These are phyloP conservation scores for Dryobotodes eremita DNA, from an alignment of 2,888 invertebrate genomes.

Conservation along the genomic window DNA sequence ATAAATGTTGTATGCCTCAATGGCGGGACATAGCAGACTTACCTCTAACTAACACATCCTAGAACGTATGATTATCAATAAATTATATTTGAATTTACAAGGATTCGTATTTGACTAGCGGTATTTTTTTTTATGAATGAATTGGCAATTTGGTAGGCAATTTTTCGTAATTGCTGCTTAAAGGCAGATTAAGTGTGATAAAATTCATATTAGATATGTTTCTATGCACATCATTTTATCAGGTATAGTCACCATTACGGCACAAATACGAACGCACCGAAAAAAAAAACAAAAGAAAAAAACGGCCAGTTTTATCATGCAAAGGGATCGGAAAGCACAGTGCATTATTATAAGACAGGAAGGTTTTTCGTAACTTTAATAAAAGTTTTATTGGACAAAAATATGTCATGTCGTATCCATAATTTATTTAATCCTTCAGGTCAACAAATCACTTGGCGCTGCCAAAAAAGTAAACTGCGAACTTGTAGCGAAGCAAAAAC, in stretches of 20 bases:
- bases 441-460: slow-evolving; percentile 62
- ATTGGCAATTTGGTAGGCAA: background rate
- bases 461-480: slow-evolving; percentile 64
- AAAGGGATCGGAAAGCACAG: too few relatives aligned
- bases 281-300: too few relatives aligned
- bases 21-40: too few relatives aligned
- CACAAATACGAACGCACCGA: background rate
- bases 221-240: background rate
- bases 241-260: background rate
- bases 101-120: background rate
- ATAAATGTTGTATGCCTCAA: too few relatives aligned
- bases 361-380: background rate
- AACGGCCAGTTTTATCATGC: background rate
- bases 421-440: slow-evolving; percentile 31
- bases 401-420: slow-evolving; percentile 21
- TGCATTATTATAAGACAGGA: background rate
- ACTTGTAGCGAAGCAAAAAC: slow-evolving; percentile 71
- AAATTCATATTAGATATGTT: background rate
- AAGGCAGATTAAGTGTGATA: background rate
- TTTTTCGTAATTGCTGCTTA: background rate
- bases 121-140: background rate
- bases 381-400: background rate
- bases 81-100: background rate
- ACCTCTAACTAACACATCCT: too few relatives aligned
- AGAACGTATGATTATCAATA: too few relatives aligned